Evolutionary conservation across 2,888 invertebrate species (phyloP).

Genomic region (Horisme vitalbata): DNA sequence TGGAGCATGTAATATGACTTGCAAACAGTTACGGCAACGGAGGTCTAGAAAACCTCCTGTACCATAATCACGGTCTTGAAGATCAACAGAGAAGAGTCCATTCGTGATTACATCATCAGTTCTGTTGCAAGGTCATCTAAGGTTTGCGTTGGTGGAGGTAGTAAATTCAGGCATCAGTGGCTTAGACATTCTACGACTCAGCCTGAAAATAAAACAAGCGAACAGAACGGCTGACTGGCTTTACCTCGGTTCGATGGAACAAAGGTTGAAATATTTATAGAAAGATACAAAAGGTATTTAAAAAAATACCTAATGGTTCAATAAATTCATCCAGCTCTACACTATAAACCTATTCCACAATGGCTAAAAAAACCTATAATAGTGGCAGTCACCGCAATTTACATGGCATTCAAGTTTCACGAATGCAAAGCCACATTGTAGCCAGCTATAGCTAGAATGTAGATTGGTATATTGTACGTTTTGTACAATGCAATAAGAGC

Average conservation of each 20-base stretch:
- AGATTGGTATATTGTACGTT: slow-evolving; percentile 10
- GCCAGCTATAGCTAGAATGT: background rate
- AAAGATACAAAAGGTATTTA: slow-evolving; percentile 3
- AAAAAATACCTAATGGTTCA: slow-evolving; percentile 3
- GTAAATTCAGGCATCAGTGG: too few relatives aligned
- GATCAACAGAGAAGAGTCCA: too few relatives aligned
- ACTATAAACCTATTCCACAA: background rate
- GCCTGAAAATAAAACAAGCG: slow-evolving; percentile 8
- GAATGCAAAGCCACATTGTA: slow-evolving; percentile 20
- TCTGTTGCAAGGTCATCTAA: too few relatives aligned
- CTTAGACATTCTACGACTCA: background rate
- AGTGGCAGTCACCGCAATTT: slow-evolving; percentile 28
- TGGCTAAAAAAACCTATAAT: background rate
- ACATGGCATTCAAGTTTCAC: slow-evolving; percentile 21
- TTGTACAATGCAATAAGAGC: slow-evolving; percentile 46
- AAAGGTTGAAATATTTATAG: slow-evolving; percentile 13
- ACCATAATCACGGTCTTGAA: too few relatives aligned
- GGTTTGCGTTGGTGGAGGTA: too few relatives aligned
- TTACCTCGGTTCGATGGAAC: slow-evolving; percentile 11
- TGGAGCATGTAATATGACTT: too few relatives aligned
- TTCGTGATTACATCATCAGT: too few relatives aligned
- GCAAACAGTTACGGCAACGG: too few relatives aligned
- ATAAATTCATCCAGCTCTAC: slow-evolving; percentile 4
- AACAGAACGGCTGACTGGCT: background rate
- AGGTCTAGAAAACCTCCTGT: too few relatives aligned